Evolutionary conservation across 2,797 vertebrate species (phyloP).

Genomic region (Masticophis lateralis): DNA sequence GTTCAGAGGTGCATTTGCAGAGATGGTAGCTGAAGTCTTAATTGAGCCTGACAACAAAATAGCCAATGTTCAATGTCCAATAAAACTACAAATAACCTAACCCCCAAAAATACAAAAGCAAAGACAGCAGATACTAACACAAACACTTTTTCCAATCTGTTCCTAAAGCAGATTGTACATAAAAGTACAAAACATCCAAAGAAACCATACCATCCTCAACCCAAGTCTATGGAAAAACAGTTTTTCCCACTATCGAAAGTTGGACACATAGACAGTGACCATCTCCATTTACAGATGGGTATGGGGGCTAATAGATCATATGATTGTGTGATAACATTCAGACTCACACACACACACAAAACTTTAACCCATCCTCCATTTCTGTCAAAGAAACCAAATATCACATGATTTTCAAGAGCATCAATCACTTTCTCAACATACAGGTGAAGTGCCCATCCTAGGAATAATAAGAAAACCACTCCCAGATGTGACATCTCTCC

Average conservation of each 20-base stretch:
- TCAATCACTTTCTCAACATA: background rate
- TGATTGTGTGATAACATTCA: background rate
- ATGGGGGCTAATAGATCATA: background rate
- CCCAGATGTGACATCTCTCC: background rate
- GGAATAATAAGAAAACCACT: background rate
- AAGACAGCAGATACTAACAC: background rate
- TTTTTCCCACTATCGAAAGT: background rate
- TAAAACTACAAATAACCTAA: background rate
- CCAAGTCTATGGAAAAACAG: background rate
- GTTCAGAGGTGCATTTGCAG: background rate
- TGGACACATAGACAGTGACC: background rate
- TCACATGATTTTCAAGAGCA: background rate
- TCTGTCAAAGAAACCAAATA: background rate
- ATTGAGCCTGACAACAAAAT: background rate
- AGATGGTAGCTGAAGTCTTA: background rate
- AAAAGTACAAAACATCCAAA: background rate
- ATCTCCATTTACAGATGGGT: background rate
- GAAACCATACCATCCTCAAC: background rate
- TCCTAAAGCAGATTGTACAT: background rate
- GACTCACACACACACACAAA: background rate
- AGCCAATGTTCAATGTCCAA: background rate
- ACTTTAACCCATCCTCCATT: background rate
- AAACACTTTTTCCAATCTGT: background rate
- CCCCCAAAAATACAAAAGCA: background rate
- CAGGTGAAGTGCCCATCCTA: background rate